A percentile compares a stretch with the other conserved stretches of the same genome.
phyloP scores from a whole-genome alignment of 2,888 invertebrate genomes.

The Drosophila phalerata region DNA sequence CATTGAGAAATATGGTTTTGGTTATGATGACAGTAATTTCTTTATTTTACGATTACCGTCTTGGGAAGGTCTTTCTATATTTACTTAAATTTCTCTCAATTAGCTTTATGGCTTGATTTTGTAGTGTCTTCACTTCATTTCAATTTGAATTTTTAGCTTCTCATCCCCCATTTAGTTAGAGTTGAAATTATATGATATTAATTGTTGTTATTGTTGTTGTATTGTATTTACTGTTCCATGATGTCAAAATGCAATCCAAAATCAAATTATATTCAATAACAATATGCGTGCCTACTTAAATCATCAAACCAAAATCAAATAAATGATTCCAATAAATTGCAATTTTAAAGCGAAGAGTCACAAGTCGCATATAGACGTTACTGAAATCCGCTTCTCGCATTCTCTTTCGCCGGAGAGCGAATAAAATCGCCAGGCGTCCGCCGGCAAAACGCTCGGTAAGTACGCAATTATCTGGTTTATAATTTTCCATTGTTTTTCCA shows the following conservation, averaged over 20 bases:
- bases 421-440: constrained; percentile 34
- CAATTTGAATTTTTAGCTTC: constrained; percentile 19
- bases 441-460: constrained; percentile 66
- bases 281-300: constrained; percentile 44
- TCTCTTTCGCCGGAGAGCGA: constrained; percentile 35
- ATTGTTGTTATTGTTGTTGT: constrained; percentile 85
- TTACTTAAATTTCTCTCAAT: constrained; percentile 8
- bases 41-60: constrained; percentile 10
- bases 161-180: constrained; percentile 58
- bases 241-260: constrained; percentile 50
- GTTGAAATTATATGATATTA: constrained; percentile 71
- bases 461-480: constrained; percentile 35
- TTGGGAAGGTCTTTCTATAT: not conserved
- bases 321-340: constrained; percentile 62
- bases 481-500: constrained; percentile 28
- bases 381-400: constrained; percentile 66
- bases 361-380: constrained; percentile 80
- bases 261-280: constrained; percentile 40
- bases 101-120: constrained; percentile 45
- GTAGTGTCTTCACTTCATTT: constrained; percentile 45
- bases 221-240: constrained; percentile 83
- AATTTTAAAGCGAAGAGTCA: constrained; percentile 82
- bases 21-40: not conserved
- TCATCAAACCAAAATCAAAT: constrained; percentile 47
- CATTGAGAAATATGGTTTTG: not conserved